Evolutionary conservation across 1,140 invertebrate genomes (phyloP).

Genomic region (Vollenhovia emeryi): DNA sequence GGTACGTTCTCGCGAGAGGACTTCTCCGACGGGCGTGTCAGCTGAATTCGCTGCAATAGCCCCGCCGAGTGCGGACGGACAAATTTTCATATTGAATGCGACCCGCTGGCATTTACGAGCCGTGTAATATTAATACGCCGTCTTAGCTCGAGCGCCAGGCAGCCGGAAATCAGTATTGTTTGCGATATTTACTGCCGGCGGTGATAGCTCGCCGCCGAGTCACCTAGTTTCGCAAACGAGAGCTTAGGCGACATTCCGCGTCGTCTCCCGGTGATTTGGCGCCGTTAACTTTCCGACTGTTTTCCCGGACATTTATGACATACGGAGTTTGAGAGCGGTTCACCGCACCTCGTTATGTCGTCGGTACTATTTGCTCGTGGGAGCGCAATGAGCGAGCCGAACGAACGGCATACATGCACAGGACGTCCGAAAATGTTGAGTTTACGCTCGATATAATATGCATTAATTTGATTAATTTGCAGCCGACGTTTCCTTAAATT

Average conservation of each 20-base stretch:
- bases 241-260: slow-evolving; percentile 34
- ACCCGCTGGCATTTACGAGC: neutral
- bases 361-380: slow-evolving; percentile 52
- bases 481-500: neutral
- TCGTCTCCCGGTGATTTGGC: slow-evolving; percentile 60
- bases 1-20: neutral
- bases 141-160: neutral
- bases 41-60: neutral
- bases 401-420: neutral
- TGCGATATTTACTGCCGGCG: slow-evolving; percentile 13
- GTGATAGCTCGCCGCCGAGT: neutral
- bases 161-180: slow-evolving; percentile 29
- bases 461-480: slow-evolving; percentile 12
- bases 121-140: neutral
- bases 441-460: neutral
- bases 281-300: slow-evolving; percentile 68
- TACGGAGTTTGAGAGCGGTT: slow-evolving; percentile 46
- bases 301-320: slow-evolving; percentile 68
- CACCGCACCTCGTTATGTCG: slow-evolving; percentile 42
- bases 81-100: neutral
- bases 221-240: slow-evolving; percentile 48
- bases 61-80: neutral
- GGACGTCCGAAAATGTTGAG: neutral
- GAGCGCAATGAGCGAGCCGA: slow-evolving; percentile 18
- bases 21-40: slow-evolving; percentile 9